Conservation (phyloP, 2,113 vertebrate species). For the Crocuta crocuta region DNA sequence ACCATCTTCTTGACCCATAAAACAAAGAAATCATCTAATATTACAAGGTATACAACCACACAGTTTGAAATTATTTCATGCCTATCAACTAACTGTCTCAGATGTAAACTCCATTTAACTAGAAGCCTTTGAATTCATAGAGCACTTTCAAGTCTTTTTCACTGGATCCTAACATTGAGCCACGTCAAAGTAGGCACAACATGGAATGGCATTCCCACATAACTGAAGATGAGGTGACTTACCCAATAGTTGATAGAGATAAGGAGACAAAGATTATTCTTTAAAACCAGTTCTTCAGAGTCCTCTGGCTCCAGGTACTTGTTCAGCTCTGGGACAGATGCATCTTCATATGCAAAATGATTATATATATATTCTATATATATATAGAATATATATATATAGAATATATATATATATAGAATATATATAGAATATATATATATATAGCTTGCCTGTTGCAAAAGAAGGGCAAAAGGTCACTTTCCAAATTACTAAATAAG, state of each 20-base stretch:
- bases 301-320: not conserved
- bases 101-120: not conserved
- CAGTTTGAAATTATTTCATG: not conserved
- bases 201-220: not conserved
- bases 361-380: too few species aligned
- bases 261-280: not conserved
- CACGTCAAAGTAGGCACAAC: not conserved
- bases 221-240: not conserved
- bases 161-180: not conserved
- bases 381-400: too few species aligned
- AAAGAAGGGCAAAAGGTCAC: not conserved
- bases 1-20: not conserved
- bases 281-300: not conserved
- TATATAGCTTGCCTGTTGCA: not conserved
- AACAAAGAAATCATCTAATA: not conserved
- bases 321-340: not conserved
- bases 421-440: too few species aligned
- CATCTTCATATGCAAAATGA: not conserved
- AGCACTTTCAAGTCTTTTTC: not conserved
- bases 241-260: not conserved
- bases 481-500: constrained; percentile 63
- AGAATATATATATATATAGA: too few species aligned
- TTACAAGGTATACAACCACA: not conserved
- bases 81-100: not conserved
- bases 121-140: not conserved